These are phyloP conservation scores for Stratiomys singularior DNA, from an alignment of 2,888 invertebrate genomes.

Conservation along the genomic window DNA sequence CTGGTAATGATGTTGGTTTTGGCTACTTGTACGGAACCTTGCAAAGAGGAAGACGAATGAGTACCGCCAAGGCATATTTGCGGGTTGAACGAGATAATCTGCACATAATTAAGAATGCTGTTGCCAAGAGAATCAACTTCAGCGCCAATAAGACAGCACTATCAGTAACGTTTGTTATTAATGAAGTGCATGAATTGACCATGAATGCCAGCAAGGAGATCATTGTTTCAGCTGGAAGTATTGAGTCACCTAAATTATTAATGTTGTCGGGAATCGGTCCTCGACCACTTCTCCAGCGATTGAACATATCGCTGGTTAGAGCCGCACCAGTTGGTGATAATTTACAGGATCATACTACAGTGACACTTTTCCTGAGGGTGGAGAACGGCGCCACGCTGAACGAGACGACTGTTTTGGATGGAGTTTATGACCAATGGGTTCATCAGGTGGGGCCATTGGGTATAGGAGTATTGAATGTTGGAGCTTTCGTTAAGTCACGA, in stretches of 20 bases:
- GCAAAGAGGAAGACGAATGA: slow-evolving; percentile 67
- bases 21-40: slow-evolving; percentile 69
- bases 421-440: slow-evolving; percentile 37
- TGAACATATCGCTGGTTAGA: slow-evolving; percentile 68
- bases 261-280: slow-evolving; percentile 87
- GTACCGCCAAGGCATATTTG: slow-evolving; percentile 69
- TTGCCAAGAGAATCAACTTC: slow-evolving; percentile 67
- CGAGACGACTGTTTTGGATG: neutral
- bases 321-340: slow-evolving; percentile 23
- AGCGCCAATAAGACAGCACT: slow-evolving; percentile 65
- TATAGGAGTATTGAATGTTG: slow-evolving; percentile 3
- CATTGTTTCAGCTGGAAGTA: slow-evolving; percentile 13
- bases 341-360: slow-evolving; percentile 30
- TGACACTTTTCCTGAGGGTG: slow-evolving; percentile 12
- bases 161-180: slow-evolving; percentile 60
- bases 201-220: slow-evolving; percentile 20
- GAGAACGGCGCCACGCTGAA: neutral
- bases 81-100: slow-evolving; percentile 65
- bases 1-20: slow-evolving; percentile 69
- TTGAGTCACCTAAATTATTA: slow-evolving; percentile 79
- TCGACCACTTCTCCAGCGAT: slow-evolving; percentile 71
- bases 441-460: neutral
- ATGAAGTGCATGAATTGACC: slow-evolving; percentile 24
- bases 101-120: slow-evolving; percentile 67
- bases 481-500: slow-evolving; percentile 3